phyloP scores from a whole-genome alignment of 1,140 invertebrate species.

The Zaprionus ornatus region DNA sequence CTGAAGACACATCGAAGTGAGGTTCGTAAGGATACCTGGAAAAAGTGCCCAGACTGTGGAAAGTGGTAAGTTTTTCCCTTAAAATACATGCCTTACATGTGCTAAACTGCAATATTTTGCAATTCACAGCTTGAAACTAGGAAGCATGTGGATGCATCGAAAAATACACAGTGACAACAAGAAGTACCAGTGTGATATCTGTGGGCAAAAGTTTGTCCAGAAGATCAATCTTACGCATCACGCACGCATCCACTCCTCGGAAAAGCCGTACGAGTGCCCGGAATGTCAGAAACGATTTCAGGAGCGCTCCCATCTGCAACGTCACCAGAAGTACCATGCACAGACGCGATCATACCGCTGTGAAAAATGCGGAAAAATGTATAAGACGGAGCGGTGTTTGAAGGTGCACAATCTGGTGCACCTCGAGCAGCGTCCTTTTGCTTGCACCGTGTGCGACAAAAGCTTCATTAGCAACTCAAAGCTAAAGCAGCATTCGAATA shows the following conservation, averaged over 20 bases:
- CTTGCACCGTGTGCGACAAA: constrained; percentile 84
- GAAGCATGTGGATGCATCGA: constrained; percentile 85
- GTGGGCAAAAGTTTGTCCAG: constrained; percentile 85
- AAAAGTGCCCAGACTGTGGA: constrained; percentile 85
- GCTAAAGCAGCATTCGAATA: constrained; percentile 86
- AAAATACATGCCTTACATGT: not conserved
- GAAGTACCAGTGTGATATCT: constrained; percentile 85
- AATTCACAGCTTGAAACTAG: constrained; percentile 83
- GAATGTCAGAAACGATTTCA: constrained; percentile 86
- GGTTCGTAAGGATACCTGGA: constrained; percentile 76
- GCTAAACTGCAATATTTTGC: not conserved
- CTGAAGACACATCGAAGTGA: constrained; percentile 76
- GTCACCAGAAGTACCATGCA: constrained; percentile 85
- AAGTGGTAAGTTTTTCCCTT: constrained; percentile 84
- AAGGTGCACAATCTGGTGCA: constrained; percentile 85
- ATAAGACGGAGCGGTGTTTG: constrained; percentile 85
- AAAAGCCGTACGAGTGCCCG: constrained; percentile 87
- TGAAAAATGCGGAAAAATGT: constrained; percentile 84
- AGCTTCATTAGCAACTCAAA: constrained; percentile 85
- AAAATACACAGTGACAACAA: constrained; percentile 84
- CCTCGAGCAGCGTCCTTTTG: constrained; percentile 84
- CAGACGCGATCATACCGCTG: constrained; percentile 84
- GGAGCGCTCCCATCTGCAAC: constrained; percentile 84
- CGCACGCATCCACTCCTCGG: constrained; percentile 85
- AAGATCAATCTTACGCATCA: constrained; percentile 85